Conservation (phyloP, 2,113 vertebrate genomes). For the Ifrita kowaldi region DNA sequence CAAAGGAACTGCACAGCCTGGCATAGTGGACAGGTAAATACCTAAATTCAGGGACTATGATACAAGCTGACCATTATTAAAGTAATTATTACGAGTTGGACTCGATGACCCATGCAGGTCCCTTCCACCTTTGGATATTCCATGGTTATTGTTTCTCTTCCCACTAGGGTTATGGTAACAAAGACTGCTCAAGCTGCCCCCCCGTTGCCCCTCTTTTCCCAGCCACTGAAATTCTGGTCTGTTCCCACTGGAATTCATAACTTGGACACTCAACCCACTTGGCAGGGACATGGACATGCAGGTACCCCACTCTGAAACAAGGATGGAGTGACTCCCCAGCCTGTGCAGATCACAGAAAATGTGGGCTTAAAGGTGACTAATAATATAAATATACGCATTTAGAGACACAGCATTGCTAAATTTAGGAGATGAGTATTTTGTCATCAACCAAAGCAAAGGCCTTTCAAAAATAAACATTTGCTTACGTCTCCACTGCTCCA, state of each 20-base stretch:
- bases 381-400: not conserved
- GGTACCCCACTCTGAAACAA: not conserved
- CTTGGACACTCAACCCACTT: accelerated
- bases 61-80: not conserved
- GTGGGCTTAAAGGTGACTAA: not conserved
- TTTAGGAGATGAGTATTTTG: not conserved
- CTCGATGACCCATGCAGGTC: not conserved
- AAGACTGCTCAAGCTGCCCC: not conserved
- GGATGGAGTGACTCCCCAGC: not conserved
- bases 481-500: not conserved
- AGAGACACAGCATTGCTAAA: not conserved
- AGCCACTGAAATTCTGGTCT: not conserved
- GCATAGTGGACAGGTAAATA: not conserved
- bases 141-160: not conserved
- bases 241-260: not conserved
- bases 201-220: not conserved
- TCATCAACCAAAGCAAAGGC: not conserved
- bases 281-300: accelerated
- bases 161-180: not conserved
- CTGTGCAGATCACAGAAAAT: not conserved
- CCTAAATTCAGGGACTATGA: no score
- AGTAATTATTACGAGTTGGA: not conserved
- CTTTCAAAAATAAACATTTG: not conserved
- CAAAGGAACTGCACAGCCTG: not conserved
- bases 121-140: not conserved